These are phyloP conservation scores for Meloidogyne floridensis DNA, from an alignment of 1,140 invertebrate genomes.

Conservation along the genomic window DNA sequence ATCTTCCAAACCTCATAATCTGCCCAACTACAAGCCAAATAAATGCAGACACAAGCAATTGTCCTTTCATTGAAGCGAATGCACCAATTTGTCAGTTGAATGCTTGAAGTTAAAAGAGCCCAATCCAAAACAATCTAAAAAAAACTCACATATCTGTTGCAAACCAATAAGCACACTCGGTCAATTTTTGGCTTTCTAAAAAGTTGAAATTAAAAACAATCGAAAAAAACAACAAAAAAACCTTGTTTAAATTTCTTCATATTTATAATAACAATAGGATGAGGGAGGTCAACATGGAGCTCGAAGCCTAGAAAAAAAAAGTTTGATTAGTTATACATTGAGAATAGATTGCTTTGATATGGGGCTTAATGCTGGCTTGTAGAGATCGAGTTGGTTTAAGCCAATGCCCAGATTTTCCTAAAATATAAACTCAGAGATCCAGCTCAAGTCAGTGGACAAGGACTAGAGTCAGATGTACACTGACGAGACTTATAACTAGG, in stretches of 20 bases:
- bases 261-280: conserved; percentile 42
- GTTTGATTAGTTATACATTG: neutral
- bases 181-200: conserved; percentile 16
- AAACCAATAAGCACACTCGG: conserved; percentile 44
- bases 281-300: conserved; percentile 44
- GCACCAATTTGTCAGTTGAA: conserved; percentile 41
- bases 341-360: too few relatives aligned
- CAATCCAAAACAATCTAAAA: conserved; percentile 6
- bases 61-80: conserved; percentile 37
- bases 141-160: conserved; percentile 50
- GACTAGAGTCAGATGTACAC: too few relatives aligned
- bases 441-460: too few relatives aligned
- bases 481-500: too few relatives aligned
- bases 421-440: too few relatives aligned
- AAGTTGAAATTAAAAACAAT: neutral
- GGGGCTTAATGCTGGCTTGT: too few relatives aligned
- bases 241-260: conserved; percentile 32
- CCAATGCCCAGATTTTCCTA: too few relatives aligned
- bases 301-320: conserved; percentile 42
- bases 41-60: conserved; percentile 38
- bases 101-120: conserved; percentile 26
- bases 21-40: conserved; percentile 35
- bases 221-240: conserved; percentile 17
- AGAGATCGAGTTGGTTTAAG: too few relatives aligned
- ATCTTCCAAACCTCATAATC: conserved; percentile 29